These are phyloP conservation scores for Araneus ventricosus DNA, from an alignment of 1,140 invertebrate species.

Conservation along the genomic window DNA sequence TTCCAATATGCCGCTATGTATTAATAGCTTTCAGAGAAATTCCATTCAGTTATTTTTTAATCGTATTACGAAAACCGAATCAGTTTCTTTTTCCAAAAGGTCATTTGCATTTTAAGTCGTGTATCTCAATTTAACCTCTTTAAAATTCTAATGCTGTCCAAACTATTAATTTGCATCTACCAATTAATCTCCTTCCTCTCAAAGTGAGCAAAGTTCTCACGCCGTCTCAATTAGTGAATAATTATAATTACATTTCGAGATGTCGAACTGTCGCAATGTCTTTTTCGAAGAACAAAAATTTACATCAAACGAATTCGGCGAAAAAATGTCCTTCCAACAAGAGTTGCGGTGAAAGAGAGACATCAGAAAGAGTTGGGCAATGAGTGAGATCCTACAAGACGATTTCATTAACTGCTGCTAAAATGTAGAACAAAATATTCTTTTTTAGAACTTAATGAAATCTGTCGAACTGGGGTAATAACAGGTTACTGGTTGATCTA, in stretches of 20 bases:
- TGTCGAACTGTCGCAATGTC: conserved; percentile 15
- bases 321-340: neutral
- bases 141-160: neutral
- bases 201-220: neutral
- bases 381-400: neutral
- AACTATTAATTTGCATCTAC: neutral
- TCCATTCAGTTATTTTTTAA: neutral
- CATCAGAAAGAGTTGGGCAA: neutral
- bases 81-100: neutral
- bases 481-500: conserved; percentile 42
- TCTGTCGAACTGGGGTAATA: conserved; percentile 38
- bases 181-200: neutral
- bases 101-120: neutral
- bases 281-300: neutral
- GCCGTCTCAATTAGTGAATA: neutral
- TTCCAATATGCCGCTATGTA: too few relatives aligned
- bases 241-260: neutral
- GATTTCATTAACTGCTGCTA: conserved; percentile 42
- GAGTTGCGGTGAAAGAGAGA: neutral
- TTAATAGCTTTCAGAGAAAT: neutral
- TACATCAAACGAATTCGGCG: neutral
- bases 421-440: conserved; percentile 44
- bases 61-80: neutral
- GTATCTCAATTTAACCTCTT: neutral
- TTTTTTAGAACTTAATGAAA: conserved; percentile 52